A percentile compares a stretch with the other conserved stretches of the same genome.
phyloP scores from a whole-genome alignment of 2,888 invertebrate species.

The Smittia aterrima region DNA sequence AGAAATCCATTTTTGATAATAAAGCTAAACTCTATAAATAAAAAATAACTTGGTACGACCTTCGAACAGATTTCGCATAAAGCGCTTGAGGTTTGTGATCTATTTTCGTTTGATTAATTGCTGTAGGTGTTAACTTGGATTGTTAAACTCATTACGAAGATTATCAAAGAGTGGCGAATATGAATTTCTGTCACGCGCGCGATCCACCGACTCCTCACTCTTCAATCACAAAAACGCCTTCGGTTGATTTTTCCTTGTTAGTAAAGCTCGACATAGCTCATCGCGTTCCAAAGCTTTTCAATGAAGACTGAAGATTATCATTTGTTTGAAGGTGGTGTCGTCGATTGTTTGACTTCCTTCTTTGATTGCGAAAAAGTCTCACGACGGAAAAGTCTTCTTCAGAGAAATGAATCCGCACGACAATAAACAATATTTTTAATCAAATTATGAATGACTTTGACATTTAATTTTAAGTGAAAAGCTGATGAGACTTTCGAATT shows the following conservation, averaged over 20 bases:
- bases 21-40: neutral
- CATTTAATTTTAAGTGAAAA: neutral
- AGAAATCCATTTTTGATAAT: neutral
- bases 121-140: neutral
- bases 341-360: too few relatives aligned
- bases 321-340: too few relatives aligned
- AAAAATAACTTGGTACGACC: neutral
- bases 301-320: too few relatives aligned
- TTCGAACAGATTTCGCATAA: neutral
- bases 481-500: constrained; percentile 23
- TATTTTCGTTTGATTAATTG: neutral
- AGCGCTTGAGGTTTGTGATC: neutral
- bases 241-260: neutral
- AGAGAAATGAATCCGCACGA: too few relatives aligned
- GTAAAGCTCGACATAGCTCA: neutral
- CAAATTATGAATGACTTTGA: constrained; percentile 11
- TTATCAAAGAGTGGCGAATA: neutral
- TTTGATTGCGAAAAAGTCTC: too few relatives aligned
- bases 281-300: neutral
- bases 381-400: too few relatives aligned
- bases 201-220: neutral
- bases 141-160: neutral
- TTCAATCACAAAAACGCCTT: neutral
- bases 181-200: neutral
- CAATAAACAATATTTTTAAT: too few relatives aligned